Percentiles rank a stretch among this genome's conserved stretches.
Evolutionary conservation across 2,113 vertebrate genomes (phyloP).

Genomic region (Philantomba maxwellii): DNA sequence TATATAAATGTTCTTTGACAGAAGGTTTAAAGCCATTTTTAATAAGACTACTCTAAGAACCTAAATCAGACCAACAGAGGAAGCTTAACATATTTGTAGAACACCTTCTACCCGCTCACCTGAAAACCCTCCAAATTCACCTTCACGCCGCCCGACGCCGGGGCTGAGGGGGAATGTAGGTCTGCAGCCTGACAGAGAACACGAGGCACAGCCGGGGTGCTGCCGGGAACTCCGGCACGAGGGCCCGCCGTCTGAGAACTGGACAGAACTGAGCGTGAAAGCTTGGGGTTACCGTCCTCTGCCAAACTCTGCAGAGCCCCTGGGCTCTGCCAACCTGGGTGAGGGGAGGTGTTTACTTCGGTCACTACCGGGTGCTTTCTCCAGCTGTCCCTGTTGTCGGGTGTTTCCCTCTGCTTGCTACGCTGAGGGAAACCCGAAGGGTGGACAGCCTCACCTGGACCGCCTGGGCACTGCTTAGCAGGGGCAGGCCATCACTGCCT

Average conservation of each 20-base stretch:
- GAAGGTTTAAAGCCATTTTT: too few species aligned
- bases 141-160: accelerated
- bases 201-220: neutral
- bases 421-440: neutral
- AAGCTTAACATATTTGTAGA: neutral
- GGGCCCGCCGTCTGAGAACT: neutral
- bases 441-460: neutral
- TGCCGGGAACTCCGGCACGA: accelerated
- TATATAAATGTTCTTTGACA: neutral
- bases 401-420: neutral
- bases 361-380: neutral
- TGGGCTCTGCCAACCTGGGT: neutral
- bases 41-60: neutral
- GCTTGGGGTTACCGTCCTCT: neutral
- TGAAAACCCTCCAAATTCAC: neutral
- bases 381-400: neutral
- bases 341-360: neutral
- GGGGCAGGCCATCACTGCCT: accelerated
- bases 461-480: neutral
- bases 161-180: neutral
- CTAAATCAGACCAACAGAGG: neutral
- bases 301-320: neutral
- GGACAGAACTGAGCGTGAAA: neutral
- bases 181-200: neutral
- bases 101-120: neutral